Conservation (phyloP, 1,140 invertebrate genomes). For the Lerema accius region DNA sequence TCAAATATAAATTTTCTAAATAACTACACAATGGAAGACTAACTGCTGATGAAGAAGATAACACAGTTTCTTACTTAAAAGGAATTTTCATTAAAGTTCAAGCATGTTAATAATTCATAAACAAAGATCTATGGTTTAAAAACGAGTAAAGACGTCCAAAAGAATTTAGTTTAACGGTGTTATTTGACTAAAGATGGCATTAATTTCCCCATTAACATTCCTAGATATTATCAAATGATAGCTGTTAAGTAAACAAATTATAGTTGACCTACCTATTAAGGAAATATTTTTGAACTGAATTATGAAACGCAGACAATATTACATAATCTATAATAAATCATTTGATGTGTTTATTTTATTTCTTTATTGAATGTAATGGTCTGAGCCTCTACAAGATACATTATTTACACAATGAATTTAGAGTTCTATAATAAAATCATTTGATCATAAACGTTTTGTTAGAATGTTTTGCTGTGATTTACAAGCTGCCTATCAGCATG, state of each 20-base stretch:
- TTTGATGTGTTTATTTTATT: too few species aligned
- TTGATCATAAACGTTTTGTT: background rate
- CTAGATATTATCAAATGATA: constrained; percentile 2
- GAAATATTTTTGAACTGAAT: background rate
- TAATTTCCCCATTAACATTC: background rate
- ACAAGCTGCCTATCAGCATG: constrained; percentile 9
- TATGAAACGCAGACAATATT: background rate
- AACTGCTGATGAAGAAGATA: constrained; percentile 33
- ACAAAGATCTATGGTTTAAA: background rate
- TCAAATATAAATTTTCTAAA: constrained; percentile 48
- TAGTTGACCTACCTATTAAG: background rate
- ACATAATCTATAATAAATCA: too few species aligned
- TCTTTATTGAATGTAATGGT: too few species aligned
- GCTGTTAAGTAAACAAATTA: background rate
- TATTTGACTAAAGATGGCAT: constrained; percentile 1
- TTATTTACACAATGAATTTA: too few species aligned
- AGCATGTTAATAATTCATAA: background rate
- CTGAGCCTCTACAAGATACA: too few species aligned
- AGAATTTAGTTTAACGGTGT: background rate
- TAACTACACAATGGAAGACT: constrained; percentile 47
- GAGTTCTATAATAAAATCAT: too few species aligned
- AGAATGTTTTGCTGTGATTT: constrained; percentile 5
- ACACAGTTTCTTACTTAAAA: constrained; percentile 18
- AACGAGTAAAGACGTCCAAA: background rate
- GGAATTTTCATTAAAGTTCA: constrained; percentile 2